phyloP scores from a whole-genome alignment of 1,140 invertebrate genomes.

The Papilio polytes region DNA sequence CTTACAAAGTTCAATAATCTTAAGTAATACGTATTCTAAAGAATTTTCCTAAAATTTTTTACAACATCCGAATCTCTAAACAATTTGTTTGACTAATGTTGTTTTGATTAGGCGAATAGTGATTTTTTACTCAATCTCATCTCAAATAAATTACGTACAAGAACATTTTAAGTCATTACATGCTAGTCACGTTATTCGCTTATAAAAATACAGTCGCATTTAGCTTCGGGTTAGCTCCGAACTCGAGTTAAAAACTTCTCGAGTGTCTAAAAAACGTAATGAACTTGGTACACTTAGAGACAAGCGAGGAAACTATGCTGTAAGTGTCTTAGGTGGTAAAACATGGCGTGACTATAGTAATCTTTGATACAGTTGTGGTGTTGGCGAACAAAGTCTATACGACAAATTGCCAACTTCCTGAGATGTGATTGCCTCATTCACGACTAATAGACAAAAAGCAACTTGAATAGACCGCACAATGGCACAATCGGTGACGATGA shows the following conservation, averaged over 20 bases:
- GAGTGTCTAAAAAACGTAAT: conserved; percentile 42
- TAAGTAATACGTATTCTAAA: conserved; percentile 60
- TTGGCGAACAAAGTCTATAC: conserved; percentile 47
- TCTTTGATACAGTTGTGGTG: conserved; percentile 48
- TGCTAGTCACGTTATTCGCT: conserved; percentile 60
- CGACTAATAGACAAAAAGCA: conserved; percentile 69
- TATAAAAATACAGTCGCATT: conserved; percentile 54
- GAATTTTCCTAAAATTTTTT: conserved; percentile 41
- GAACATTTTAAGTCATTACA: conserved; percentile 44
- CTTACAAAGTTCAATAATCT: conserved; percentile 1
- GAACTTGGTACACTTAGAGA: conserved; percentile 7
- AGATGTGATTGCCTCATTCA: conserved; percentile 69
- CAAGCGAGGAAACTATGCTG: not conserved
- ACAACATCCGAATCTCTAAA: conserved; percentile 50
- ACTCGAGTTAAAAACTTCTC: conserved; percentile 43
- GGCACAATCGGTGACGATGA: conserved; percentile 47
- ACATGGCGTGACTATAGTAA: conserved; percentile 44
- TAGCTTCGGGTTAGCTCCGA: conserved; percentile 34
- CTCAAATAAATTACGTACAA: conserved; percentile 43
- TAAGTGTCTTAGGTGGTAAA: conserved; percentile 2
- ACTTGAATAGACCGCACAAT: conserved; percentile 67
- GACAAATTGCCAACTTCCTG: conserved; percentile 72
- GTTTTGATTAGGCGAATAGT: conserved; percentile 77
- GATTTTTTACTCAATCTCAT: conserved; percentile 60
- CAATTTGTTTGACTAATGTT: conserved; percentile 71